Conservation (phyloP, 2,888 invertebrate genomes). For the Operophtera brumata region DNA sequence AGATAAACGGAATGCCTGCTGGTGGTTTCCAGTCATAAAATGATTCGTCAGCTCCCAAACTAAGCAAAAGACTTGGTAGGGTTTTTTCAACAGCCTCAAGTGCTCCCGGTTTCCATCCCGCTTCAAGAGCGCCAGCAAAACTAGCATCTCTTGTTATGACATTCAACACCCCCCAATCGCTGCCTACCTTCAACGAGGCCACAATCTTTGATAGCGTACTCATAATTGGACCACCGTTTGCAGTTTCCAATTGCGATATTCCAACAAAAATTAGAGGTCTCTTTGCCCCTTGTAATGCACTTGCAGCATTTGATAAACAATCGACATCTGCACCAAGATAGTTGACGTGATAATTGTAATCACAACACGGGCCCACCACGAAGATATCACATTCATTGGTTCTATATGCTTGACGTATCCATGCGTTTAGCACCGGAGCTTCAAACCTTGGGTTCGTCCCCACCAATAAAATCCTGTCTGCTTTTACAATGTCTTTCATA, state of each 20-base stretch:
- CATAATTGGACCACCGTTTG: constrained; percentile 45
- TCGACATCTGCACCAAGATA: constrained; percentile 49
- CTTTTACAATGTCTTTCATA: constrained; percentile 86
- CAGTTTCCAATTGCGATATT: constrained; percentile 48
- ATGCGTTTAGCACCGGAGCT: constrained; percentile 96
- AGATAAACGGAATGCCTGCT: constrained; percentile 90
- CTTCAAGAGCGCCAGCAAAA: constrained; percentile 96
- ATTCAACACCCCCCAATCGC: constrained; percentile 84
- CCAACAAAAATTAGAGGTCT: constrained; percentile 67
- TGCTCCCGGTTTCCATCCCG: constrained; percentile 92
- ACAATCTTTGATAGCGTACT: constrained; percentile 37
- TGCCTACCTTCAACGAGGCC: constrained; percentile 17
- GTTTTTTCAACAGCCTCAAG: constrained; percentile 75
- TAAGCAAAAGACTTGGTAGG: constrained; percentile 89
- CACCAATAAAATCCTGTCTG: constrained; percentile 94
- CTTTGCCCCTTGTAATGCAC: constrained; percentile 44
- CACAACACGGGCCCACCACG: constrained; percentile 92
- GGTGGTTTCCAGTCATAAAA: constrained; percentile 88
- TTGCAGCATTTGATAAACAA: constrained; percentile 36
- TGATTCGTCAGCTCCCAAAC: constrained; percentile 95
- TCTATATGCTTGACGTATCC: constrained; percentile 95
- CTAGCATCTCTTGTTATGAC: constrained; percentile 95
- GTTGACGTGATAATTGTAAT: constrained; percentile 87
- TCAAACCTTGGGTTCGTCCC: constrained; percentile 99
- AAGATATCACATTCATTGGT: constrained; percentile 93